A percentile compares a stretch with the other conserved stretches of the same genome.
These are phyloP conservation scores for Carassius gibelio DNA, from an alignment of 2,113 vertebrate species.

Conservation along the genomic window DNA sequence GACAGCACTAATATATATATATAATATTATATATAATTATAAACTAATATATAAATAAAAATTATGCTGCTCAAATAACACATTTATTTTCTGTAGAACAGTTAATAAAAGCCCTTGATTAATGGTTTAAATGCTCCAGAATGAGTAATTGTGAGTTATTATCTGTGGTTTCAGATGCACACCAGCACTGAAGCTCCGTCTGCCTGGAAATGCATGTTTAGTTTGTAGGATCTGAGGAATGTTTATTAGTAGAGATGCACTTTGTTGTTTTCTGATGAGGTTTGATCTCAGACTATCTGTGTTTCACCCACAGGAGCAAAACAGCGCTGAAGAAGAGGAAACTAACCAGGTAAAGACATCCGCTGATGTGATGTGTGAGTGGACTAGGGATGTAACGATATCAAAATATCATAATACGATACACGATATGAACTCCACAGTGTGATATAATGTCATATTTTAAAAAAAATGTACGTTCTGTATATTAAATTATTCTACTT, in stretches of 20 bases:
- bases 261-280: too few species aligned
- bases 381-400: not conserved
- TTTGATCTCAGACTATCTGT: not conserved
- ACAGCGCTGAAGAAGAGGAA: slow-evolving; percentile 97
- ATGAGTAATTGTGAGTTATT: not conserved
- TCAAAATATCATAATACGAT: too few species aligned
- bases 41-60: too few species aligned
- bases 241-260: not conserved
- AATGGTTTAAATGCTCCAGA: not conserved
- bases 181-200: not conserved
- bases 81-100: too few species aligned
- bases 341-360: slow-evolving; percentile 86
- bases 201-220: not conserved
- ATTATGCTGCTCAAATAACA: too few species aligned
- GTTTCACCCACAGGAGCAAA: slow-evolving; percentile 85
- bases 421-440: too few species aligned
- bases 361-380: not conserved
- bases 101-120: not conserved
- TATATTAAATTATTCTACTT: too few species aligned
- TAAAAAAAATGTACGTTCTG: too few species aligned
- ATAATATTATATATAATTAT: too few species aligned
- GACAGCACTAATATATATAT: too few species aligned
- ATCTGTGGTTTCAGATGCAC: not conserved
- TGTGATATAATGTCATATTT: too few species aligned
- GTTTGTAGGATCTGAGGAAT: not conserved